Evolutionary conservation across 2,888 invertebrate genomes (phyloP), one percentile per base, ranked within the genome.

Genomic region (Megaustenia siamemsis): DNA sequence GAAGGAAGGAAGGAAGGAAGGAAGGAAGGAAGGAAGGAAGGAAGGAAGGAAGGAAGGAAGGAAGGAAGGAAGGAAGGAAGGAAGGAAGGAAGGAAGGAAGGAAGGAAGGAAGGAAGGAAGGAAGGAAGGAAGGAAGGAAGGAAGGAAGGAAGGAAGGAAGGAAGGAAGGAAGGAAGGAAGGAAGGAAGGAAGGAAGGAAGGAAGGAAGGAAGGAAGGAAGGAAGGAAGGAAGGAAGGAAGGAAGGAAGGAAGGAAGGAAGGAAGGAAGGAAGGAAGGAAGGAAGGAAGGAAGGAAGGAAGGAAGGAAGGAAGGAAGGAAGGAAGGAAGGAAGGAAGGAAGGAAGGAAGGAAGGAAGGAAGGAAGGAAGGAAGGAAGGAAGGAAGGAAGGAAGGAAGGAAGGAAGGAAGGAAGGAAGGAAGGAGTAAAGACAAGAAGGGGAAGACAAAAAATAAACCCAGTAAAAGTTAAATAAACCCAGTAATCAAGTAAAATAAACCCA

Each of bases 381-480:
- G 60, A 60, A 60, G 60, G n/a, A n/a, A 60, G n/a, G 60, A 60
- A 60, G 60, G n/a, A n/a, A 60, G n/a, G 60, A 60, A 60, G 60
- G 24, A 60, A n/a, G 24, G 24, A 24, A 60, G 24, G 60, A 60
- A 60, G 60, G 24, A 60, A 24, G 24, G 24, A 24, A 71, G 43
- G 12, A 21, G n/a, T 40, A n/a, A 21, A 24, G 38, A 21, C 45
- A 43, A 10, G n/a, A 24, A 45, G n/a, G n/a, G n/a, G 45, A 69
- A 69, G 69, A 69, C 69, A 40, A 40, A 24, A 49, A 49, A 49
- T 49, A 49, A 6, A 49, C 6, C 49, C 49, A 49, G 49, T 49
- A 15, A 15, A 6, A 49, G 49, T 49, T 49, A 49, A 49, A 49
- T n/a, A n/a, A n/a, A n/a, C n/a, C n/a, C n/a, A n/a, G n/a, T n/a